Evolutionary conservation across 1,140 invertebrate genomes (phyloP).

Genomic region (Mycetomoellerius zeteki): DNA sequence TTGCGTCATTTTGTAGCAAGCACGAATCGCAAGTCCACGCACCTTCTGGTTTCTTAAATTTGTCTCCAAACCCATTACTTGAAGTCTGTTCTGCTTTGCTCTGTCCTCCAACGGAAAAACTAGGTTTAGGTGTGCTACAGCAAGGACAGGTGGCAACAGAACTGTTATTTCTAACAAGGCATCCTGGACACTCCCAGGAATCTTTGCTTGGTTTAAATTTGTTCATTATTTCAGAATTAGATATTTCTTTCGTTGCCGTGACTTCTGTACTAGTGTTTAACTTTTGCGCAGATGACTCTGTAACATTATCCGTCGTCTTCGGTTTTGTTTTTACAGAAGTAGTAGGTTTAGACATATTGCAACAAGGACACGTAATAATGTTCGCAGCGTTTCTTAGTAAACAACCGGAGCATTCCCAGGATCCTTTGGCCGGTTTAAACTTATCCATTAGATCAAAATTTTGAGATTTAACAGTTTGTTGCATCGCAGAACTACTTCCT

Average conservation of each 20-base stretch:
- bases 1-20: constrained; percentile 88
- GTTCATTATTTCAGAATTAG: constrained; percentile 64
- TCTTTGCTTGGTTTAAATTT: constrained; percentile 83
- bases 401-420: constrained; percentile 91
- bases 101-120: constrained; percentile 62
- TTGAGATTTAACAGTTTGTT: constrained; percentile 26
- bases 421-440: constrained; percentile 83
- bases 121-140: constrained; percentile 90
- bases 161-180: constrained; percentile 88
- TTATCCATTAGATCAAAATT: constrained; percentile 81
- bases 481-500: constrained; percentile 69
- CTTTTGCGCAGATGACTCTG: not conserved
- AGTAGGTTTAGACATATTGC: constrained; percentile 89
- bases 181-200: constrained; percentile 89
- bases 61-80: constrained; percentile 83
- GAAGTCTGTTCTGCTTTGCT: constrained; percentile 20
- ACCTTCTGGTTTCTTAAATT: constrained; percentile 85
- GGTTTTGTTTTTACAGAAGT: constrained; percentile 56
- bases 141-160: constrained; percentile 89
- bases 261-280: not conserved
- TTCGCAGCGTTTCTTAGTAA: constrained; percentile 89
- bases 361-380: constrained; percentile 89
- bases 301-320: constrained; percentile 14
- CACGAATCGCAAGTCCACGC: constrained; percentile 89
- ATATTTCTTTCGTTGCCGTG: not conserved